Conservation (phyloP, 2,888 invertebrate genomes). For the Stomorhina lunata region DNA sequence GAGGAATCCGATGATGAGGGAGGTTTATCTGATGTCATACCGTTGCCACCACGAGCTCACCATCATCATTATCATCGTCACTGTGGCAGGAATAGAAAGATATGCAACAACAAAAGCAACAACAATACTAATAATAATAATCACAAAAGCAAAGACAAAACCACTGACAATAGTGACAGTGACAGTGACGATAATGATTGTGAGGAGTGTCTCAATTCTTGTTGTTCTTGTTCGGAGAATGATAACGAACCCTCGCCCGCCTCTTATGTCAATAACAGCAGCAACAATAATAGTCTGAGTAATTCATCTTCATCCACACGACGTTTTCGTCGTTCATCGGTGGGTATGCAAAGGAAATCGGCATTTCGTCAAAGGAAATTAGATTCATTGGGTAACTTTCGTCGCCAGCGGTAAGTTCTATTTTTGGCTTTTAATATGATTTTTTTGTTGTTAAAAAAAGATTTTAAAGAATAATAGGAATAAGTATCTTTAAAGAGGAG, state of each 20-base stretch:
- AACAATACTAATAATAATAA: too few species aligned
- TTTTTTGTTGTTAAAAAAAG: too few species aligned
- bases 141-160: too few species aligned
- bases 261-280: constrained; percentile 10
- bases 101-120: constrained; percentile 41
- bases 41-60: constrained; percentile 38
- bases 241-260: constrained; percentile 44
- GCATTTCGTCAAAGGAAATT: constrained; percentile 79
- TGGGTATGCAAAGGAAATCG: constrained; percentile 77
- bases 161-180: constrained; percentile 17
- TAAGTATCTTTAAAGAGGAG: too few species aligned
- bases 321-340: constrained; percentile 75
- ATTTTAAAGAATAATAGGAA: too few species aligned
- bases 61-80: constrained; percentile 58
- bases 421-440: not conserved
- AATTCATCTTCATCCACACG: constrained; percentile 46
- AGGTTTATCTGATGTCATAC: constrained; percentile 52
- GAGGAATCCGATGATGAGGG: constrained; percentile 73
- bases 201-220: constrained; percentile 35
- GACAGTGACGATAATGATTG: constrained; percentile 24
- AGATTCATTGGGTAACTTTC: constrained; percentile 75
- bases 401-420: constrained; percentile 76
- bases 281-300: constrained; percentile 24
- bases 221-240: constrained; percentile 38
- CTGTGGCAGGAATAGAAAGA: constrained; percentile 1